Base-by-base conservation (phyloP, 2,888 invertebrate genomes). In the Apamea crenata region DNA sequence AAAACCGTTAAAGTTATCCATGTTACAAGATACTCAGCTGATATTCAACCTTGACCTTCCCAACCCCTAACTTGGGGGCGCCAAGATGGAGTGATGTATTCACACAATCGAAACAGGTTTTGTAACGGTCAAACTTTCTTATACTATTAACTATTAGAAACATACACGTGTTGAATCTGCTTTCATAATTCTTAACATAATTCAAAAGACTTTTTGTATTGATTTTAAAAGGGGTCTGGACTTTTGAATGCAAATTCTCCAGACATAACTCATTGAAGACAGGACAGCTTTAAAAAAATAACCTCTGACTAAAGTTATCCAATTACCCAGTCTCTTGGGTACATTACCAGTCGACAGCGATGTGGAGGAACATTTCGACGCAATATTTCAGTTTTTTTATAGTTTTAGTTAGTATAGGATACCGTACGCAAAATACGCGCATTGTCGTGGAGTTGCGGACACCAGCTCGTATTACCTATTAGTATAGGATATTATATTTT, bases 121-220 rank as follows among this genome's bases (percentile, higher is more conserved):
- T 25, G 25, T 18, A 74, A 65, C n/a, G 14, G 6, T 2, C 18
- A 10, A n/a, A 32, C 3, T 4, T 29, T n/a, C 32, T 25, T 1
- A n/a, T n/a, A 80, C 61, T 71, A 36, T 5, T 14, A 50, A 80
- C 53, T 71, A 50, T 5, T 16, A 50, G 47, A 50, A 50, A 50
- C 4, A 50, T 50, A 18, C 16, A 50, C 47, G 47, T 50, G 47
- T 50, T 50, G 16, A 50, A 50, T 16, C 16, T 50, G 16, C 16
- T 50, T 50, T 16, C 16, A 50, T 0, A 50, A 12, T 10, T 44
- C 44, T 44, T 44, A 44, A 50, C 16, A 50, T 50, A 50, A 50
- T 50, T 50, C 16, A 50, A 50, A 47, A 14, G 14, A 16, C 16
- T 47, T 2, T 50, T 50, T 50, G 3, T 50, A 6, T 16, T 4